Base-by-base conservation (phyloP, 2,888 invertebrate species). In the Calameuta pallipes region DNA sequence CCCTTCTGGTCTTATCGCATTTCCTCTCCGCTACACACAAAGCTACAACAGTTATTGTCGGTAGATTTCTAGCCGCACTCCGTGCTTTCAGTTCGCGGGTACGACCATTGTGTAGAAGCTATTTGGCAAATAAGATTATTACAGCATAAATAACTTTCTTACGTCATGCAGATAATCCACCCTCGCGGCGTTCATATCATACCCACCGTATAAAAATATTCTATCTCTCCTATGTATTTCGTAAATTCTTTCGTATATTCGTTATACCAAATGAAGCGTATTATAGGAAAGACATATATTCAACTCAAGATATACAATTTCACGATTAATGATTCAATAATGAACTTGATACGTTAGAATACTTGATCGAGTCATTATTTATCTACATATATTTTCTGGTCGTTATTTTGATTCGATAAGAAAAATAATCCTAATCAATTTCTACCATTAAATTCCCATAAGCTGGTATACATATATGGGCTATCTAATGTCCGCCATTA, bases 1-100 rank as follows among this genome's bases (percentile, higher is more conserved):
- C 80, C 78, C 83, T 80, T 84, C 80, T 77, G 84, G 84, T 84
- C 89, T 91, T 91, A 91, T 91, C 90, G 90, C 85, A 81, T 89
- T 91, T 91, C 90, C 90, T 90, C 90, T 90, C 85, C 85, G 89
- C 85, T 91, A 88, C 87, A 90, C 90, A 88, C 86, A 85, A 82
- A 82, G 76, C 82, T 78, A 76, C 80, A 31, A 1, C 71, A 31
- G 71, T 34, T 71, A 71, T 71, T 71, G 71, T 71, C 71, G 71
- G 71, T 71, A 71, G 71, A 31, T 70, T 69, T 70, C 78, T 36
- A 69, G 75, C 76, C 71, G 74, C 71, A 76, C 74, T 76, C 76
- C 76, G 37, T 75, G 37, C 41, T 74, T 73, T 74, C 71, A 73
- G 76, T 69, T 56, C 35, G 74, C 81, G 70, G 73, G 74, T 78